Conservation (phyloP, 2,888 invertebrate species). For the Cybosia mesomella region DNA sequence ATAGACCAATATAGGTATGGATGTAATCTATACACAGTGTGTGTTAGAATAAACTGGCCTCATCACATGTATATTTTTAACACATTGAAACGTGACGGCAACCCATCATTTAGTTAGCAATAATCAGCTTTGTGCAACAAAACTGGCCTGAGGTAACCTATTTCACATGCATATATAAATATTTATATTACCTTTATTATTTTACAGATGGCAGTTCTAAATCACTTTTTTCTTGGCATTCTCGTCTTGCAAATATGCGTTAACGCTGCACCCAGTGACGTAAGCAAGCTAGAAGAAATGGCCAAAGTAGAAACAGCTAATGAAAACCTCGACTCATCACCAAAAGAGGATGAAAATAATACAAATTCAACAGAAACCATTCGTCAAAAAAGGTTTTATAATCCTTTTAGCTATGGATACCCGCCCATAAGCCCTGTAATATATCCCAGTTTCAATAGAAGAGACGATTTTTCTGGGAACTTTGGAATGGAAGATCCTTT, state of each 20-base stretch:
- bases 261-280: conserved; percentile 65
- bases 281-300: conserved; percentile 53
- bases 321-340: conserved; percentile 50
- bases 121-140: conserved; percentile 6
- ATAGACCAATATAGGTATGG: no score
- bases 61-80: neutral
- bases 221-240: conserved; percentile 55
- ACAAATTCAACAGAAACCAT: conserved; percentile 50
- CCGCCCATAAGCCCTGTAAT: conserved; percentile 58
- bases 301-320: conserved; percentile 48
- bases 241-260: conserved; percentile 61
- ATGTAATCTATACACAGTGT: no score
- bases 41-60: neutral
- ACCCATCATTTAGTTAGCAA: neutral
- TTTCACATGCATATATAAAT: neutral
- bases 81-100: no score
- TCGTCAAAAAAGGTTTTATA: conserved; percentile 68
- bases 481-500: conserved; percentile 62
- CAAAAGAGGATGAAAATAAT: conserved; percentile 49
- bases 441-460: conserved; percentile 53
- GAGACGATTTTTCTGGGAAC: conserved; percentile 53
- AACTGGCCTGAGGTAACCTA: neutral
- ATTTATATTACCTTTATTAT: conserved; percentile 25
- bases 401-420: conserved; percentile 58
- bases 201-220: conserved; percentile 74